Evolutionary conservation across 2,888 invertebrate species (phyloP).

Genomic region (Tenthredo livida): DNA sequence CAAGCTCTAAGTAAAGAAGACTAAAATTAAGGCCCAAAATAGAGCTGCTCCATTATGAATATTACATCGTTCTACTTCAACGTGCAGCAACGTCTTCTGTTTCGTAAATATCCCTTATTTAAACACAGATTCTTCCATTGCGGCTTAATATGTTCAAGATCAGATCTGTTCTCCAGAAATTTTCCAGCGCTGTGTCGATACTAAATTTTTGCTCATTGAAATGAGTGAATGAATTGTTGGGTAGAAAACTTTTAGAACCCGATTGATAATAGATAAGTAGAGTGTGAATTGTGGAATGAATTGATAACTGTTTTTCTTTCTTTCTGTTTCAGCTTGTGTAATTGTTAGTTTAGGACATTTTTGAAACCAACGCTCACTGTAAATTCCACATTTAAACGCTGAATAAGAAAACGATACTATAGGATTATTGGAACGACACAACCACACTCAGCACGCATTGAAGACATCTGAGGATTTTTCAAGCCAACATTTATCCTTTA

Average conservation of each 20-base stretch:
- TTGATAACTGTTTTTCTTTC: constrained; percentile 62
- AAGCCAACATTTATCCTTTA: constrained; percentile 78
- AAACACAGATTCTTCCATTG: not conserved
- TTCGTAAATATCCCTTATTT: not conserved
- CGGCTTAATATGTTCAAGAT: no score
- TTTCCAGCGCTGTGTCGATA: not conserved
- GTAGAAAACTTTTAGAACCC: not conserved
- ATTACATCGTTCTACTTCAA: not conserved
- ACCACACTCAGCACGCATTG: constrained; percentile 93
- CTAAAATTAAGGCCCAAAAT: not conserved
- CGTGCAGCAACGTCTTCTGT: not conserved
- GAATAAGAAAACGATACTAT: constrained; percentile 72
- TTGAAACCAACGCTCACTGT: constrained; percentile 78
- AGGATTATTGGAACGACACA: constrained; percentile 78
- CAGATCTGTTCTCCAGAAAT: not conserved
- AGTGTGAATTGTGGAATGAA: not conserved
- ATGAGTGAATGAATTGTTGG: not conserved
- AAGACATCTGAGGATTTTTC: constrained; percentile 92
- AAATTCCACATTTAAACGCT: constrained; percentile 76
- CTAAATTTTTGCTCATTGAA: not conserved
- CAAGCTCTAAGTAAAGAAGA: not conserved
- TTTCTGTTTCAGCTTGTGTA: constrained; percentile 84
- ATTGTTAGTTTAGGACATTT: constrained; percentile 79
- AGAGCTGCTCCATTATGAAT: not conserved
- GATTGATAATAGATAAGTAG: not conserved